Percentiles rank a stretch among this genome's conserved stretches.
These are phyloP conservation scores for Drosophila meridiana DNA, from an alignment of 2,888 invertebrate genomes.

Conservation along the genomic window DNA sequence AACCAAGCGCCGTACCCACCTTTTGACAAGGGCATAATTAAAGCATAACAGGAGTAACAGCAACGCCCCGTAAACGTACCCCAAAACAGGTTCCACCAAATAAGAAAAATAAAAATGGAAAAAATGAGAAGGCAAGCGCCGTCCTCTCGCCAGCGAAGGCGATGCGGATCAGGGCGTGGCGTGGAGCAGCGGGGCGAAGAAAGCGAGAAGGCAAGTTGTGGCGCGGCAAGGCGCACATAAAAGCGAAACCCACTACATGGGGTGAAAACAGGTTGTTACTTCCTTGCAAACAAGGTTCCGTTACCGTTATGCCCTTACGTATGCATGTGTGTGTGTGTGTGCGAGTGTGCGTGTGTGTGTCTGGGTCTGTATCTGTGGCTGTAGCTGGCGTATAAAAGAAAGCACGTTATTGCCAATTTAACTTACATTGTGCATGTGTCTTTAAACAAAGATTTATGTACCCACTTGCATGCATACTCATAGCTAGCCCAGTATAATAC, in stretches of 20 bases:
- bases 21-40: constrained; percentile 81
- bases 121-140: constrained; percentile 3
- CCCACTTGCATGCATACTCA: constrained; percentile 76
- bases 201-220: constrained; percentile 10
- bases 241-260: constrained; percentile 73
- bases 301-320: constrained; percentile 74
- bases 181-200: constrained; percentile 5
- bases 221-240: constrained; percentile 54
- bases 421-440: constrained; percentile 79
- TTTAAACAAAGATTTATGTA: constrained; percentile 80
- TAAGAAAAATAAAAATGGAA: constrained; percentile 6
- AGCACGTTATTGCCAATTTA: constrained; percentile 80
- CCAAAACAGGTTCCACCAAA: constrained; percentile 26
- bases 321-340: constrained; percentile 40
- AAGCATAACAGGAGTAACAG: constrained; percentile 74
- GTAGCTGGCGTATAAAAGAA: constrained; percentile 75
- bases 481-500: constrained; percentile 42
- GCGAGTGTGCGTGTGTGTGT: constrained; percentile 21
- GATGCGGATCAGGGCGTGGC: constrained; percentile 39
- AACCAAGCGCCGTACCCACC: constrained; percentile 55
- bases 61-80: constrained; percentile 54
- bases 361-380: constrained; percentile 28
- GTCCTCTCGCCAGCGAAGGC: constrained; percentile 28
- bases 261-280: constrained; percentile 81
- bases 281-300: constrained; percentile 81